Evolutionary conservation across 2,888 invertebrate species (phyloP).

Genomic region (Hydraecia micacea): DNA sequence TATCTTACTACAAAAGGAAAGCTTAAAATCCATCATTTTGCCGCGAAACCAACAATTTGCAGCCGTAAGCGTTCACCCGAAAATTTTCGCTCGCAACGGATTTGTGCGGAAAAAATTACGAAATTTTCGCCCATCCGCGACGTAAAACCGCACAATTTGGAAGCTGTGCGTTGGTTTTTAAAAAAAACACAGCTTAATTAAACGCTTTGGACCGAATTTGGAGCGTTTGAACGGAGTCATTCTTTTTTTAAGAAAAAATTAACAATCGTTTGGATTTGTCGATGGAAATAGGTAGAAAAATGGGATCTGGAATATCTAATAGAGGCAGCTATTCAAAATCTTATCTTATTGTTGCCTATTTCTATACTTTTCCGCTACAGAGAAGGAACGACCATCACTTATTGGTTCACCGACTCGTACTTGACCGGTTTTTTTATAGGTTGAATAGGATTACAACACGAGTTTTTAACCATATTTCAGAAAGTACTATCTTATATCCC

Average conservation of each 20-base stretch:
- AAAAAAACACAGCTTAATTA: constrained; percentile 49
- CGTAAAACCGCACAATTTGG: constrained; percentile 40
- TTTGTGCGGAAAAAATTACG: constrained; percentile 29
- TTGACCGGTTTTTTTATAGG: too few relatives aligned
- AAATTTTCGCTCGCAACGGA: constrained; percentile 30
- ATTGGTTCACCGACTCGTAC: not conserved
- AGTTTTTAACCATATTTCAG: too few relatives aligned
- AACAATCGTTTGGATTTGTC: not conserved
- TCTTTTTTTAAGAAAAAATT: constrained; percentile 4
- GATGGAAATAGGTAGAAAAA: not conserved
- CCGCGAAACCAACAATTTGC: constrained; percentile 43
- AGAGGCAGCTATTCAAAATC: not conserved
- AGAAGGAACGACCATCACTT: not conserved
- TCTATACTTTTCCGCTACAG: not conserved
- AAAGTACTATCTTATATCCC: too few relatives aligned
- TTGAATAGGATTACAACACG: too few relatives aligned
- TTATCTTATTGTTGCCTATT: not conserved
- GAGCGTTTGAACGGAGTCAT: constrained; percentile 35
- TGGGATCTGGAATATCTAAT: not conserved
- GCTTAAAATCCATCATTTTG: constrained; percentile 22
- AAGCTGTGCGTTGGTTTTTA: constrained; percentile 15
- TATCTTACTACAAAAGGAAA: constrained; percentile 30
- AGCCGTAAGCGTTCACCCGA: constrained; percentile 40
- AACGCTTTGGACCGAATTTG: constrained; percentile 31
- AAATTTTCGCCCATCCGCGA: constrained; percentile 15